Percentiles rank a stretch among this genome's conserved stretches.
Conservation (phyloP, 2,888 invertebrate species). For the Leptopterna dolabrata region DNA sequence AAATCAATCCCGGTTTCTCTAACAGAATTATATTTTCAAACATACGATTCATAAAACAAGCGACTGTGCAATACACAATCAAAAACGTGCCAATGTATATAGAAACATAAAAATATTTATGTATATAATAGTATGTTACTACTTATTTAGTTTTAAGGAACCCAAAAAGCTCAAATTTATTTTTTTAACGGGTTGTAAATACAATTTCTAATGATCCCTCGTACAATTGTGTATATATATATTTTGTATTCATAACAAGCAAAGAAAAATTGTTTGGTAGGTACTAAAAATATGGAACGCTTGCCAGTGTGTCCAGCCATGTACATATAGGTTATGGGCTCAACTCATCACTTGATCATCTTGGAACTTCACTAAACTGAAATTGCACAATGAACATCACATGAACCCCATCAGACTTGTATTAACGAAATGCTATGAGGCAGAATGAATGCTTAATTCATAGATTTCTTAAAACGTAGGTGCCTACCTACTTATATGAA, state of each 20-base stretch:
- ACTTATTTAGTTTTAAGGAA: background rate
- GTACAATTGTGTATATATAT: background rate
- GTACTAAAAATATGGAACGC: background rate
- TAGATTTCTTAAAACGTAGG: background rate
- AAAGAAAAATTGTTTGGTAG: background rate
- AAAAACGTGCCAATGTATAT: constrained; percentile 52
- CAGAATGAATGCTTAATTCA: background rate
- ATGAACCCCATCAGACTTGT: background rate
- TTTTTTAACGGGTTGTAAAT: background rate
- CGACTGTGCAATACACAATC: constrained; percentile 49
- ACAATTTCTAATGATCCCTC: background rate
- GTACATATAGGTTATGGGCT: background rate
- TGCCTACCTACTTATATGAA: background rate
- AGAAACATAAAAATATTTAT: background rate
- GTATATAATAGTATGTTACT: background rate
- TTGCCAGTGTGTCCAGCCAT: background rate
- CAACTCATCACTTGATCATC: background rate
- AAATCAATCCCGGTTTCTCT: too few species aligned
- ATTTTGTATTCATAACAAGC: background rate
- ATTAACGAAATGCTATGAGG: background rate
- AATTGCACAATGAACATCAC: background rate
- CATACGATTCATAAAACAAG: background rate
- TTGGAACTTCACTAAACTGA: background rate
- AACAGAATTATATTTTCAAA: too few species aligned
- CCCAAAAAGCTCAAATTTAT: constrained; percentile 41